Percentiles rank a stretch among this genome's conserved stretches.
Evolutionary conservation across 2,888 invertebrate genomes (phyloP).

Genomic region (Netelia virgata): DNA sequence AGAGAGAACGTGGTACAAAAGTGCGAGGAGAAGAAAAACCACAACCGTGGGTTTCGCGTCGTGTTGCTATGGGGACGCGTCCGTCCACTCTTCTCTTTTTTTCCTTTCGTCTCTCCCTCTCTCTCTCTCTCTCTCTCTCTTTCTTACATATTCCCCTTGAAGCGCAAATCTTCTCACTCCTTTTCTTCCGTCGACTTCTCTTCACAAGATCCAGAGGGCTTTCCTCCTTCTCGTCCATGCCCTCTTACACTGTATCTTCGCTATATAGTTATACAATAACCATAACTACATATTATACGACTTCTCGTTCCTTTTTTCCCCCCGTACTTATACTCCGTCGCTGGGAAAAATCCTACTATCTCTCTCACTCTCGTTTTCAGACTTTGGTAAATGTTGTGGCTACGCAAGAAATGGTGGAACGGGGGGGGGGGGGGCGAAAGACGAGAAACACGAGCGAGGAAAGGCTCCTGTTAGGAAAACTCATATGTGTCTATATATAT

Average conservation of each 20-base stretch:
- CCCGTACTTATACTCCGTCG: constrained; percentile 14
- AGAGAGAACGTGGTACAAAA: constrained; percentile 7
- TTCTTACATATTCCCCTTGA: constrained; percentile 22
- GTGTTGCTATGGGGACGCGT: constrained; percentile 71
- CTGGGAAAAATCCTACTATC: constrained; percentile 52
- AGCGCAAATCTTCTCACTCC: constrained; percentile 42
- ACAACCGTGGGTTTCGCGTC: constrained; percentile 59
- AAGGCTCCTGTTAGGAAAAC: background rate
- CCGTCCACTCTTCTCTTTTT: constrained; percentile 60
- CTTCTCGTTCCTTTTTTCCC: constrained; percentile 7
- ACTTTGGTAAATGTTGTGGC: constrained; percentile 50
- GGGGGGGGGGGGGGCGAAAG: background rate
- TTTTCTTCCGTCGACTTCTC: constrained; percentile 31
- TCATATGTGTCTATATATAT: background rate
- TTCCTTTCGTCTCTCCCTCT: constrained; percentile 42
- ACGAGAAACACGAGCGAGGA: constrained; percentile 1
- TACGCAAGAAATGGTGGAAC: constrained; percentile 1
- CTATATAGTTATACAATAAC: background rate
- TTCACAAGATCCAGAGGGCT: constrained; percentile 24
- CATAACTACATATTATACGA: background rate
- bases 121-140: constrained; percentile 27
- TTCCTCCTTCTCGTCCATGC: constrained; percentile 35
- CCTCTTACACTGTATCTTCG: constrained; percentile 8
- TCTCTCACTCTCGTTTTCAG: constrained; percentile 33
- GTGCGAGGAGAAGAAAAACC: constrained; percentile 51